Base-by-base conservation (phyloP, 1,140 invertebrate species). In the Harpegnathos saltator region DNA sequence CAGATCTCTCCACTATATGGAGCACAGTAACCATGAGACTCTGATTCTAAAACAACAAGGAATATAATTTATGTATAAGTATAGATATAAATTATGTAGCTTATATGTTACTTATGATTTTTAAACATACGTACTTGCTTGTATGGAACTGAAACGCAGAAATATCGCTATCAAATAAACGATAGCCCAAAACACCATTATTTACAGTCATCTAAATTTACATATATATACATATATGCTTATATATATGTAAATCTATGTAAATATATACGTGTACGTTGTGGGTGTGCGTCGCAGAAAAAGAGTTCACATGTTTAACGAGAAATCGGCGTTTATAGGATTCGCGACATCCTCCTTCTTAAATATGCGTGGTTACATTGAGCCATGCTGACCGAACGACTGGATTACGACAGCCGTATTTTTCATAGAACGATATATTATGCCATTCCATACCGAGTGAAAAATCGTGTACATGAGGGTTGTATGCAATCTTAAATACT, bases 1-100 rank as follows among this genome's bases (percentile, higher is more conserved):
- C 98, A 99, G 83, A 98, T 96, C 92, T 97, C 96, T 38, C 98
- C 98, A 94, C 96, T 97, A 93, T 99, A 99, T 2, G 96, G 96
- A 22, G 96, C 97, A 95, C 98, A 99, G 92, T 97, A 97, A 26
- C 97, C 97, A 73, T 94, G 91, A 14, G 93, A 87, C 56, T 86
- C 87, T 44, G 87, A 75, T 44, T 84, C 87, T 89, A 2, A 4
- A 7, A 4, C 12, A 52, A 48, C 19, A 9, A 33, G 0, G 69
- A 56, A 38, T 29, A 24, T 58, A 17, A 52, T 17, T 52, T 14
- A 24, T 2, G 22, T 17, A 26, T 26, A 12, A 5, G 52, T 38
- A 0, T 3, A n/a, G n/a, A n/a, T n/a, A n/a, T n/a, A n/a, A 26
- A 15, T 14, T 65, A 24, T 3, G 1, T 24, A 3, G 1, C 19